Conservation (phyloP, 1,140 invertebrate genomes). For the Limonius californicus region DNA sequence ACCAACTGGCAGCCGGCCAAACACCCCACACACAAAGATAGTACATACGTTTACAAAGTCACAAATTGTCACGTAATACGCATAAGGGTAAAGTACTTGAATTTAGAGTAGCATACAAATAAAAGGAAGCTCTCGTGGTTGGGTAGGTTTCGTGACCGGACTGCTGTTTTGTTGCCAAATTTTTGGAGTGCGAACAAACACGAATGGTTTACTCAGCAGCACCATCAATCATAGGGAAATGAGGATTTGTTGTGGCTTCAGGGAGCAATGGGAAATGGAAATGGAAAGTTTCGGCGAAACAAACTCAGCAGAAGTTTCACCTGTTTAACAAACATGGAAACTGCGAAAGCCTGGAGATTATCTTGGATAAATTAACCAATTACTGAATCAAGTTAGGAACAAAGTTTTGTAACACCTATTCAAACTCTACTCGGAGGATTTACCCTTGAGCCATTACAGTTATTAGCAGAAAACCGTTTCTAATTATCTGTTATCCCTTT, state of each 20-base stretch:
- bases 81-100: neutral
- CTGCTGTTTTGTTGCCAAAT: no score
- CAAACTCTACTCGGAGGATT: no score
- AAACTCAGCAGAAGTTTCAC: neutral
- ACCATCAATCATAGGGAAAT: no score
- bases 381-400: neutral
- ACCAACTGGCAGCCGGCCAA: slow-evolving; percentile 27
- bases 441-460: no score
- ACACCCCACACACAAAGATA: slow-evolving; percentile 16
- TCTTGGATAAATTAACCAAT: neutral
- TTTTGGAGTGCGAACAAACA: no score
- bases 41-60: slow-evolving; percentile 1
- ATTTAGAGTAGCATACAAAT: neutral
- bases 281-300: no score
- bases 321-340: neutral
- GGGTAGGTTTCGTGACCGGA: neutral
- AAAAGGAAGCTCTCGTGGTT: neutral
- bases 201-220: no score
- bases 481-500: no score
- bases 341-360: neutral
- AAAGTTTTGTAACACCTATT: neutral
- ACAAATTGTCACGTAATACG: slow-evolving; percentile 10
- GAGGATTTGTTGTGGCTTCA: no score
- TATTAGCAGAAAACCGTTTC: no score
- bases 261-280: no score